Evolutionary conservation across 2,797 vertebrate species (phyloP), one percentile per base, ranked within the genome.

Genomic region (Bufotes viridis): DNA sequence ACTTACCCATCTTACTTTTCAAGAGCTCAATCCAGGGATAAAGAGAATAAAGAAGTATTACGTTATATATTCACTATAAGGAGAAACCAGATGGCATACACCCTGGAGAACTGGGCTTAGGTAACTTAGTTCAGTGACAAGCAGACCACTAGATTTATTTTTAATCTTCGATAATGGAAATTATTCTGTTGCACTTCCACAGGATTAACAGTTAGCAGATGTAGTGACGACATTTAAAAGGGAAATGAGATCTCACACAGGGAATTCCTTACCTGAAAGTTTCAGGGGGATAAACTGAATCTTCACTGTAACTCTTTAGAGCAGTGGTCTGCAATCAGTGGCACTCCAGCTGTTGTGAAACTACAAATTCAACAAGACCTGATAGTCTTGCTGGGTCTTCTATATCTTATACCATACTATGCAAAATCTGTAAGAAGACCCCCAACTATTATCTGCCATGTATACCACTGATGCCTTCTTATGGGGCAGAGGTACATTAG

Each of bases 201-300:
- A 82, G 79, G 86, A 82, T 74, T 82, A 75, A 81, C 79, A 82
- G 79, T 22, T 82, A 87, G 72, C 86, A 87, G 86, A 87, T 87
- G 86, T 82, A 75, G 79, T 81, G 70, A 74, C 69, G 55, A 8
- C 61, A 87, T 87, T 65, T 76, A 57, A 76, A 87, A 82, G 70
- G 58, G 29, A 82, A 87, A 87, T 82, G 15, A 81, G 85, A 63
- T 81, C 78, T 74, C 69, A 82, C 20, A 58, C 20, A 26, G 58
- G 57, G 79, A 65, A 82, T 87, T 74, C 34, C 72, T 76, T 81
- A 82, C 79, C 79, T 75, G 75, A 75, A 81, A 49, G 70, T 22
- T 22, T 81, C n/a, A 55, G 67, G 63, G 14, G 49, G 55, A 81
- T 22, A 34, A 55, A 75, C 58, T 76, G 29, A 74, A 76, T 10